phyloP scores from a whole-genome alignment of 1,140 invertebrate species.

The Zaprionus camerounensis region DNA sequence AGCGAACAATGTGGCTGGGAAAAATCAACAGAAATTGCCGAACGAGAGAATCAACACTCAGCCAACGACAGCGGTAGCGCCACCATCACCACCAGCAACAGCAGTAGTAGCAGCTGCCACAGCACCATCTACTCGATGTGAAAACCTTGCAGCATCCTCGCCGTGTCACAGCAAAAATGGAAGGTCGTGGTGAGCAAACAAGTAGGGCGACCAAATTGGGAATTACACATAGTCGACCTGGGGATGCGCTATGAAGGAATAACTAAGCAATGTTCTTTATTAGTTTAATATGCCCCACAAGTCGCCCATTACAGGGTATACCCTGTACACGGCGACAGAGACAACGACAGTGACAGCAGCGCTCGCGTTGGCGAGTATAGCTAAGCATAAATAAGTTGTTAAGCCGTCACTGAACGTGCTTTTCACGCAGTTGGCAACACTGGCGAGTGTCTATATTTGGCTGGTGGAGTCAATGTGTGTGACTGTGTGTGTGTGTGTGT shows the following conservation, averaged over 20 bases:
- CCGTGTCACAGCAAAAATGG: slow-evolving; percentile 28
- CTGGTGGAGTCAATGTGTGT: background rate
- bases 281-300: background rate
- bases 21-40: slow-evolving; percentile 43
- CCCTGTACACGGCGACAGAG: slow-evolving; percentile 20
- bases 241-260: slow-evolving; percentile 1
- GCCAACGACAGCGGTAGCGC: background rate
- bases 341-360: slow-evolving; percentile 3
- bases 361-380: slow-evolving; percentile 38
- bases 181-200: slow-evolving; percentile 40
- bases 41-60: slow-evolving; percentile 40
- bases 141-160: slow-evolving; percentile 17
- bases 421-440: slow-evolving; percentile 63
- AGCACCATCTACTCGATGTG: slow-evolving; percentile 14
- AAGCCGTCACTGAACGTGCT: slow-evolving; percentile 75
- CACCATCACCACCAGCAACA: slow-evolving; percentile 1
- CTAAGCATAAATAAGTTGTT: slow-evolving; percentile 81
- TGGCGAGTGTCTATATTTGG: slow-evolving; percentile 38
- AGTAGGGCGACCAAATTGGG: background rate
- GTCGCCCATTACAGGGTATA: slow-evolving; percentile 11
- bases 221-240: background rate
- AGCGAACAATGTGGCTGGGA: slow-evolving; percentile 45
- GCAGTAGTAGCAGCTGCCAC: slow-evolving; percentile 5
- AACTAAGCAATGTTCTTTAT: too few relatives aligned
- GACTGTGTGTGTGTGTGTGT: slow-evolving; percentile 5